Base-by-base conservation (phyloP, 2,797 vertebrate species). In the Squalus acanthias region DNA sequence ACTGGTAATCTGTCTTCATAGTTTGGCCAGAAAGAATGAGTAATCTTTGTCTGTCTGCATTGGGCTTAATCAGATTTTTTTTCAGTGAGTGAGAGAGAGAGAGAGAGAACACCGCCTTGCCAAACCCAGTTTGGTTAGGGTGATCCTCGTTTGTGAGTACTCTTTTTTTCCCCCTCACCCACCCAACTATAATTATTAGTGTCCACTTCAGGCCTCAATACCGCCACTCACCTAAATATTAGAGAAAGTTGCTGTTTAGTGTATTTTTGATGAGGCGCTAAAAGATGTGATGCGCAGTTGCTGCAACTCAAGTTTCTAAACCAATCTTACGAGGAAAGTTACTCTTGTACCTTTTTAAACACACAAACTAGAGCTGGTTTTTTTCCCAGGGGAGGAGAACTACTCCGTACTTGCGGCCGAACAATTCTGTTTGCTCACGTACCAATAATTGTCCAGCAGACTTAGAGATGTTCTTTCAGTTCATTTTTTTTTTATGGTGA, bases 381-480 rank as follows among this genome's bases (percentile, higher is more conserved):
- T 93, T 69, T 29, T 63, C 12, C 39, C 9, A 57, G 60, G 26
- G 88, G 88, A 91, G 89, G 89, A 39, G 91, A 46, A 24, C 22
- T 65, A 17, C 15, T 39, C n/a, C 0, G 20, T 93, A n/a, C 60
- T 50, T 50, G 22, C 82, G 24, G 15, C 20, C 39, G 5, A 65
- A 67, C 65, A 9, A 67, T 69, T 46, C 63, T 69, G n/a, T 65
- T 91, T 65, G 15, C 20, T 65, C 33, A 22, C 15, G 63, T 67
- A 39, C 63, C 17, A 63, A 63, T 91, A 63, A 65, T 63, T 17
- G n/a, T 69, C 82, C 65, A 93, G 20, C 33, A 93, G 17, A 67
- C 5, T 67, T 93, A 17, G n/a, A 79, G 74, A 39, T 93, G 91
- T 93, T 93, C 63, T 93, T 93, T 46, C 63, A 46, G 65, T 91